phyloP scores from a whole-genome alignment of 1,140 invertebrate species.

The Hylaeus anthracinus region DNA sequence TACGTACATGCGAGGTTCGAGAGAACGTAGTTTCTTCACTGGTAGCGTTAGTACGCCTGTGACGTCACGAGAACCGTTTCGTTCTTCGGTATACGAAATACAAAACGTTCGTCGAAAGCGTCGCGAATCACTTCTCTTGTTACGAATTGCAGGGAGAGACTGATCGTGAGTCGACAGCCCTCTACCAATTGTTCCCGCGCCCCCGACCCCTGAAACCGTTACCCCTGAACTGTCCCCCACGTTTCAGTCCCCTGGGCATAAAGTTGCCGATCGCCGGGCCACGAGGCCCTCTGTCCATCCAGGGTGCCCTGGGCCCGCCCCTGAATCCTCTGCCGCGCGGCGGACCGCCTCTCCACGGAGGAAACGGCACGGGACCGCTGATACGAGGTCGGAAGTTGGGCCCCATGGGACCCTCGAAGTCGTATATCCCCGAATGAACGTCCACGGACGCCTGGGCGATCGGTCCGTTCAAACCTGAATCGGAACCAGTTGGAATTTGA shows the following conservation, averaged over 20 bases:
- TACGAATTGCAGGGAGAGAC: constrained; percentile 11
- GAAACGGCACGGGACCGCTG: constrained; percentile 54
- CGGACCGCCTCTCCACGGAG: constrained; percentile 65
- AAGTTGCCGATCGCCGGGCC: constrained; percentile 64
- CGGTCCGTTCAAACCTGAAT: constrained; percentile 53
- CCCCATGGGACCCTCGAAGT: constrained; percentile 62
- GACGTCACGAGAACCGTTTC: no score
- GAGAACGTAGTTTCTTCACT: no score
- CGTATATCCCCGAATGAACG: constrained; percentile 57
- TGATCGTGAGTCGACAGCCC: background rate
- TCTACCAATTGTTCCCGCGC: constrained; percentile 69
- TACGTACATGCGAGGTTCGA: no score
- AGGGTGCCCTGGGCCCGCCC: constrained; percentile 71
- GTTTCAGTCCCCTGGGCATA: constrained; percentile 69
- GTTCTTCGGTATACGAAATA: background rate
- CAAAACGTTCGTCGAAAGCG: constrained; percentile 20
- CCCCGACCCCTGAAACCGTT: constrained; percentile 70
- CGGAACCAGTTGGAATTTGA: constrained; percentile 2
- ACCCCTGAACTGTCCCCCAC: constrained; percentile 69
- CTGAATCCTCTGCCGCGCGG: constrained; percentile 67
- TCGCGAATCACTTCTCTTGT: constrained; percentile 27
- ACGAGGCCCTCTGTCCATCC: constrained; percentile 74
- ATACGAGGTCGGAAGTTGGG: constrained; percentile 65
- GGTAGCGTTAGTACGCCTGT: no score
- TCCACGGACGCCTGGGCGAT: constrained; percentile 41